These are phyloP conservation scores for Eremophila alpestris DNA, from an alignment of 2,797 vertebrate species.

Conservation along the genomic window DNA sequence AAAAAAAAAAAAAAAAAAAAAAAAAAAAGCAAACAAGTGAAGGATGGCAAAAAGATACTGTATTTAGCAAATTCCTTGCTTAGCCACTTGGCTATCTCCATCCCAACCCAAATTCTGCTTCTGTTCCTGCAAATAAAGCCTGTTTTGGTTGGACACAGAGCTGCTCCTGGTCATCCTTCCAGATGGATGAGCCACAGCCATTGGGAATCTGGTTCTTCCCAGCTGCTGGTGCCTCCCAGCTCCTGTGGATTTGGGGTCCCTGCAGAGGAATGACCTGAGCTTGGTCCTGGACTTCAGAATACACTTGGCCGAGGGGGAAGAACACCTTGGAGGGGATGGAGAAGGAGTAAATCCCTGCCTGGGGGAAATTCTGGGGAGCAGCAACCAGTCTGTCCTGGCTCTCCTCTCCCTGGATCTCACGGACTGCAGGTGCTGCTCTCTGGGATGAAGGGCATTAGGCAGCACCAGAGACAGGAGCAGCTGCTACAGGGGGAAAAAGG, in stretches of 20 bases:
- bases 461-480: background rate
- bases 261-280: background rate
- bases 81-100: background rate
- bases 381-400: background rate
- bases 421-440: background rate
- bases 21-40: background rate
- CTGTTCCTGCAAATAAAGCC: background rate
- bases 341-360: background rate
- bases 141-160: background rate
- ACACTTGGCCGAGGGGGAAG: background rate
- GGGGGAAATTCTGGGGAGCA: background rate
- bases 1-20: background rate
- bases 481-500: background rate
- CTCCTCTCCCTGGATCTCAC: background rate
- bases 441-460: background rate
- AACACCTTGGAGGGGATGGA: background rate
- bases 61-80: background rate
- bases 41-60: background rate
- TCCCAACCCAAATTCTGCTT: slow-evolving; percentile 5
- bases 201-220: background rate
- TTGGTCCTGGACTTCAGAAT: background rate
- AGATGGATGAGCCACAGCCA: background rate
- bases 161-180: background rate
- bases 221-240: background rate
- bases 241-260: background rate